These are phyloP conservation scores for Amphipoea oculea DNA, from an alignment of 2,888 invertebrate species.

Conservation along the genomic window DNA sequence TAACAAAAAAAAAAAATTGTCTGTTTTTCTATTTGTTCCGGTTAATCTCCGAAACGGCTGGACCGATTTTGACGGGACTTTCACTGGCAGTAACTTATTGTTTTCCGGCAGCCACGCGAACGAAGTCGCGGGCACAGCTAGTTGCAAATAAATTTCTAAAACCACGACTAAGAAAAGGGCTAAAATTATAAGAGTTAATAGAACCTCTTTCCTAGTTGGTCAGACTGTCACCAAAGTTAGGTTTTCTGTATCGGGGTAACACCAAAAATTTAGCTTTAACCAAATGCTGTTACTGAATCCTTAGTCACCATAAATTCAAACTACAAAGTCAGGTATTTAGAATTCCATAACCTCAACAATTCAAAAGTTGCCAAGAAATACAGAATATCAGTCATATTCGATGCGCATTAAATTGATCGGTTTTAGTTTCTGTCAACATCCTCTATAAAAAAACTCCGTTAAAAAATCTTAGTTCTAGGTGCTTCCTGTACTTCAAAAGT, in stretches of 20 bases:
- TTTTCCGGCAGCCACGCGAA: too few species aligned
- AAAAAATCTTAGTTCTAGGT: constrained; percentile 29
- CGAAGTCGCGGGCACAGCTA: too few species aligned
- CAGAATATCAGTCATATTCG: not conserved
- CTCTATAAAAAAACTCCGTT: constrained; percentile 6
- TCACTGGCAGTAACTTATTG: not conserved
- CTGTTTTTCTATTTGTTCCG: not conserved
- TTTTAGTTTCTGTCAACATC: constrained; percentile 1
- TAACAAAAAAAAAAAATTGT: not conserved
- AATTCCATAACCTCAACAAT: not conserved
- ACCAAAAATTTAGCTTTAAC: not conserved
- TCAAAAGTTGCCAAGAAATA: not conserved
- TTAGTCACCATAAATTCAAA: not conserved
- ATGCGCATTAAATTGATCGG: not conserved
- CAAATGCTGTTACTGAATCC: not conserved
- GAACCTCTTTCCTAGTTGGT: not conserved
- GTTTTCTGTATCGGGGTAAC: not conserved
- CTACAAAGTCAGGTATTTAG: not conserved
- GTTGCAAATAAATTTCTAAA: not conserved
- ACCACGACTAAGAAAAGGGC: not conserved
- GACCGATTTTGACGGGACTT: not conserved
- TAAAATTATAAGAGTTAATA: not conserved
- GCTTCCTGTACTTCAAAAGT: constrained; percentile 34
- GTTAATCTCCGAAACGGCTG: not conserved
- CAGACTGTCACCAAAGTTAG: not conserved